phyloP scores from a whole-genome alignment of 1,140 invertebrate genomes.

The Armadillidium nasatum region DNA sequence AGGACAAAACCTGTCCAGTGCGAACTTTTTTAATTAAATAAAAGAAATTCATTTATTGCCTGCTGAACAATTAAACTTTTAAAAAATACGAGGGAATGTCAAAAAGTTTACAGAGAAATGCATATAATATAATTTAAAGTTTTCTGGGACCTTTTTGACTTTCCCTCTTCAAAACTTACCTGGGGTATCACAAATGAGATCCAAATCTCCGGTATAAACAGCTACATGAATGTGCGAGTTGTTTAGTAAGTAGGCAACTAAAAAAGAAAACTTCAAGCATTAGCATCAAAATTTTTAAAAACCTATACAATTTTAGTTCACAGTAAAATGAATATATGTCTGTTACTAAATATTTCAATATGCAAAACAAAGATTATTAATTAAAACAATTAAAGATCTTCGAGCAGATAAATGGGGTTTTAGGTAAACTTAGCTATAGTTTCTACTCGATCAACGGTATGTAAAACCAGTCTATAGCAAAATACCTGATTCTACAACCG shows the following conservation, averaged over 20 bases:
- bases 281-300: background rate
- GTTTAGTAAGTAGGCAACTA: conserved; percentile 55
- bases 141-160: too few relatives aligned
- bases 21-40: too few relatives aligned
- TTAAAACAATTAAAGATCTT: background rate
- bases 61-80: too few relatives aligned
- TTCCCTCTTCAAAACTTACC: too few relatives aligned
- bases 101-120: too few relatives aligned
- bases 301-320: background rate
- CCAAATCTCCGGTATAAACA: conserved; percentile 65
- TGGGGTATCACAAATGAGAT: conserved; percentile 66
- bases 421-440: background rate
- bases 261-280: conserved; percentile 14
- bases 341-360: background rate
- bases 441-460: too few relatives aligned
- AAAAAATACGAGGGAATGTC: too few relatives aligned
- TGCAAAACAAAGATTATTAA: background rate
- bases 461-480: too few relatives aligned
- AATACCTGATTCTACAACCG: conserved; percentile 64
- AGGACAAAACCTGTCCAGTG: too few relatives aligned
- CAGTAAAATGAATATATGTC: background rate
- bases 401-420: background rate
- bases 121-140: too few relatives aligned
- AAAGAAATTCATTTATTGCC: too few relatives aligned
- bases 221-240: conserved; percentile 62